Conservation (phyloP, 2,888 invertebrate genomes). For the Apodemia hepburni region DNA sequence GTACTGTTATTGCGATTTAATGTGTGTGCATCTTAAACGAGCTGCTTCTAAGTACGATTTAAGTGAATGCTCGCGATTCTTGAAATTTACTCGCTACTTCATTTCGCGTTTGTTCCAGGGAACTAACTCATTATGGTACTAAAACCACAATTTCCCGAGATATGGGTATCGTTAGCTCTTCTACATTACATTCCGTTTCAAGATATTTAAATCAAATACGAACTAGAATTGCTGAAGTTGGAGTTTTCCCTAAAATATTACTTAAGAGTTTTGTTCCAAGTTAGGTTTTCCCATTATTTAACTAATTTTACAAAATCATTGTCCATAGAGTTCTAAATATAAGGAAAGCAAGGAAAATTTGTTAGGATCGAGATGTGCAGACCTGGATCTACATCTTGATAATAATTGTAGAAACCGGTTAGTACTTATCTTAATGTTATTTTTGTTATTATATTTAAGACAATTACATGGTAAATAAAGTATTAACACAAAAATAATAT, state of each 20-base stretch:
- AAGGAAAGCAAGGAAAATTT: too few relatives aligned
- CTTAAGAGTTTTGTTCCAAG: neutral
- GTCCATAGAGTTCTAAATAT: too few relatives aligned
- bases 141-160: conserved; percentile 10
- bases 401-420: too few relatives aligned
- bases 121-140: conserved; percentile 10
- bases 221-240: conserved; percentile 1
- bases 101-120: conserved; percentile 9
- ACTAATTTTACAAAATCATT: too few relatives aligned
- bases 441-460: too few relatives aligned
- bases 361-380: too few relatives aligned
- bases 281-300: neutral
- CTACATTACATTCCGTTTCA: conserved; percentile 6
- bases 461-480: too few relatives aligned
- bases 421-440: too few relatives aligned
- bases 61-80: conserved; percentile 29
- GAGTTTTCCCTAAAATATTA: neutral
- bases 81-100: conserved; percentile 15
- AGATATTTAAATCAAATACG: conserved; percentile 10
- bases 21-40: conserved; percentile 33
- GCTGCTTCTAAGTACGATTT: conserved; percentile 30
- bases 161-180: conserved; percentile 11
- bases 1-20: conserved; percentile 46
- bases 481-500: too few relatives aligned
- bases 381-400: too few relatives aligned